Percentiles rank a stretch among this genome's conserved stretches.
Evolutionary conservation across 2,888 invertebrate genomes (phyloP).

Genomic region (Allophyes oxyacanthae): DNA sequence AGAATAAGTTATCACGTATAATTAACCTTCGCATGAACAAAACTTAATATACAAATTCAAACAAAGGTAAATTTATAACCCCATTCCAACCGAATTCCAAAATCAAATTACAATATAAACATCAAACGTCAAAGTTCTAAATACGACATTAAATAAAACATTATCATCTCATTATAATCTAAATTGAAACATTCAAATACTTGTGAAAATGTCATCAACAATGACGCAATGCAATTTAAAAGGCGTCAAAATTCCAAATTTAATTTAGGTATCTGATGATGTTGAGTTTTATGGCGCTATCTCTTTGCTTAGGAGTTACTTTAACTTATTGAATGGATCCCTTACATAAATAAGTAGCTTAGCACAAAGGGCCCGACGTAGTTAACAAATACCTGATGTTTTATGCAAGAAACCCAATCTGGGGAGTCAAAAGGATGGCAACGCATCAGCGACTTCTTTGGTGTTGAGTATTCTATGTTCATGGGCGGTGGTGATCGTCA

Average conservation of each 20-base stretch:
- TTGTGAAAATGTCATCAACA: constrained; percentile 40
- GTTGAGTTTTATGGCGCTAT: constrained; percentile 13
- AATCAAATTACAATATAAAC: constrained; percentile 24
- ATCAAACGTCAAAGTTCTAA: constrained; percentile 31
- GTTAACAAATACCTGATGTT: constrained; percentile 50
- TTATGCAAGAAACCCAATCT: constrained; percentile 44
- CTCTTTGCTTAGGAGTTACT: constrained; percentile 49
- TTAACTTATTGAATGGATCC: constrained; percentile 61
- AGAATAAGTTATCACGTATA: no score
- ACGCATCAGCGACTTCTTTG: neutral
- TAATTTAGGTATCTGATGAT: constrained; percentile 30
- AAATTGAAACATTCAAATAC: constrained; percentile 49
- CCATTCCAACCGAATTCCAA: constrained; percentile 4
- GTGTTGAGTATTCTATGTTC: neutral
- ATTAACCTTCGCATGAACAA: no score
- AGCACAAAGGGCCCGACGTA: constrained; percentile 48
- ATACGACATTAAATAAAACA: constrained; percentile 31
- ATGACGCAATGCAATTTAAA: constrained; percentile 43
- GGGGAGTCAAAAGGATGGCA: constrained; percentile 13
- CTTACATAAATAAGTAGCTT: constrained; percentile 58
- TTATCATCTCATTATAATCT: constrained; percentile 53
- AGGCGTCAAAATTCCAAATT: constrained; percentile 43
- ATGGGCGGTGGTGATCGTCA: no score
- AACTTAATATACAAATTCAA: no score
- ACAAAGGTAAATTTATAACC: no score